Conservation (phyloP, 2,113 vertebrate species). For the Macrotis lagotis region DNA sequence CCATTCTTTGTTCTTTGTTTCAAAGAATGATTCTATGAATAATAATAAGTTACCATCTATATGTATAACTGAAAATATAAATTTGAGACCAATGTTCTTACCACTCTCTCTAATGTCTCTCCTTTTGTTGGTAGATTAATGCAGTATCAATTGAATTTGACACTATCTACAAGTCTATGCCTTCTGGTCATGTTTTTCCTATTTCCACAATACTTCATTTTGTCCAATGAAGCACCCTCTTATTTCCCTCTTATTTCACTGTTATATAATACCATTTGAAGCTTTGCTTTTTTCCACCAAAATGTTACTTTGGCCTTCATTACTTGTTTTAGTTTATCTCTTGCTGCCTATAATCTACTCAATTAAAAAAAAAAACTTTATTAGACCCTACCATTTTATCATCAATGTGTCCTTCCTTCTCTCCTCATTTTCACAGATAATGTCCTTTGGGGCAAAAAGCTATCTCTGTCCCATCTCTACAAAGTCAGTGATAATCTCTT, state of each 20-base stretch:
- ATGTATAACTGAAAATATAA: not conserved
- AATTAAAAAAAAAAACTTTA: not conserved
- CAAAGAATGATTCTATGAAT: not conserved
- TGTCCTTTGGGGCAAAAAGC: no score
- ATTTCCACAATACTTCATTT: not conserved
- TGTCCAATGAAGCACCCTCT: no score
- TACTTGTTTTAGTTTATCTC: not conserved
- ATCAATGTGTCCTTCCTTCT: not conserved
- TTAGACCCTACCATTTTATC: not conserved
- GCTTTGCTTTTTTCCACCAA: not conserved
- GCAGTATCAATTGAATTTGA: not conserved
- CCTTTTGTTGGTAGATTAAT: not conserved
- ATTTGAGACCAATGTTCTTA: not conserved
- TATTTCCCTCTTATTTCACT: not conserved
- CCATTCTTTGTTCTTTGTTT: not conserved
- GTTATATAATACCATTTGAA: not conserved
- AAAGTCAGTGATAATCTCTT: not conserved
- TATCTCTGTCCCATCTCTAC: not conserved
- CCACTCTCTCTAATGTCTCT: not conserved
- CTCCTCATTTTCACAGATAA: not conserved
- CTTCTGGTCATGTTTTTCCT: not conserved
- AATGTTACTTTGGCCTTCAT: not conserved
- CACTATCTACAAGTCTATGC: not conserved
- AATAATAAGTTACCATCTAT: not conserved
- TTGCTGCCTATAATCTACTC: not conserved